Base-by-base conservation (phyloP, 23 tunicate genomes). In the Ascidia mentula region DNA sequence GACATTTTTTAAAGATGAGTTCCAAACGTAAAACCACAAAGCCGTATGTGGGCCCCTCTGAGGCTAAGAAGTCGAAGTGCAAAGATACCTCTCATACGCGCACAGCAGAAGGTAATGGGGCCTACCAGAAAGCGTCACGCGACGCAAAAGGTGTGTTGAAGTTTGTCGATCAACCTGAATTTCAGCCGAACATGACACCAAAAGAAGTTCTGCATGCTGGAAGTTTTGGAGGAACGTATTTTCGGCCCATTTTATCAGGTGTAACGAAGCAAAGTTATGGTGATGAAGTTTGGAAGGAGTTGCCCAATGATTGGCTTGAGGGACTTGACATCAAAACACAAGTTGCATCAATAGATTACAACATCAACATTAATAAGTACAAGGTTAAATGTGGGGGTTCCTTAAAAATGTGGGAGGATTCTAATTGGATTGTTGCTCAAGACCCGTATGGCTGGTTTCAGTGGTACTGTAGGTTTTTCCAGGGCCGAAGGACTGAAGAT, bases 371-470 rank as follows among this genome's bases (percentile, higher is more conserved):
- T 1, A 85, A 85, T 46, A 85, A 45, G 38, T 85, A 85, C 78
- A 85, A 85, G 71, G 83, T 40, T 0, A 85, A 85, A 40, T 85
- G 89, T 78, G 89, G 89, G 0, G 84, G 85, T 4, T 40, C 69
- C 4, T 36, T 85, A 2, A 78, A 85, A 31, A 80, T 80, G 42
- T 85, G 89, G 89, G 89, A 85, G 61, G 34, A 39, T 31, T 85
- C 89, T 0, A 75, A 75, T 59, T 85, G 89, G 89, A 85, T 85
- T 4, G 34, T 36, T 22, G 80, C 80, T 1, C 89, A 85, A 53
- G 89, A 85, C 36, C 89, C 89, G 6, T 85, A 85, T 46, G 89
- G 89, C 0, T 85, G 89, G 89, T 85, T 85, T 72, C 89, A 85
- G 72, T 85, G 89, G 89, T 85, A 85, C 34, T 85, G 89, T 53